phyloP scores from a whole-genome alignment of 2,888 invertebrate genomes.

The Zaprionus bogoriensis region DNA sequence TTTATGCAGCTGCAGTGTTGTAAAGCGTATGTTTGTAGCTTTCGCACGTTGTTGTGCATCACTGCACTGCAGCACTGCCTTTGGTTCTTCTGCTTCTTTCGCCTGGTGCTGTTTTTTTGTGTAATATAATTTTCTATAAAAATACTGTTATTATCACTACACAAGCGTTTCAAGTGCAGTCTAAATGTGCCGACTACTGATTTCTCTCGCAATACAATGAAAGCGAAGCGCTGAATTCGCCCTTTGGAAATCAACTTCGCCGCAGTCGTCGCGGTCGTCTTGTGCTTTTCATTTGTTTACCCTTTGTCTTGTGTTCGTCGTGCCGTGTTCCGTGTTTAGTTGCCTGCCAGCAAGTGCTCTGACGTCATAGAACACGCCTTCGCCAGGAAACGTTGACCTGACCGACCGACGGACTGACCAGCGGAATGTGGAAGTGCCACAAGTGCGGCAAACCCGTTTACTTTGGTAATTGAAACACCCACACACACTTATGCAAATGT shows the following conservation, averaged over 20 bases:
- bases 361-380: slow-evolving; percentile 56
- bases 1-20: slow-evolving; percentile 24
- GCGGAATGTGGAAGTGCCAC: slow-evolving; percentile 90
- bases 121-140: slow-evolving; percentile 56
- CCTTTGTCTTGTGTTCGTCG: slow-evolving; percentile 63
- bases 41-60: slow-evolving; percentile 12
- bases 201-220: slow-evolving; percentile 54
- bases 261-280: slow-evolving; percentile 36
- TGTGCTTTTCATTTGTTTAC: slow-evolving; percentile 63
- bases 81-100: slow-evolving; percentile 51
- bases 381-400: slow-evolving; percentile 53
- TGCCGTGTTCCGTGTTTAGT: slow-evolving; percentile 50
- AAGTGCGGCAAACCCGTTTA: slow-evolving; percentile 92
- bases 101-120: slow-evolving; percentile 64
- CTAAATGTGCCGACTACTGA: slow-evolving; percentile 23
- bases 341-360: slow-evolving; percentile 29
- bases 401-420: slow-evolving; percentile 35
- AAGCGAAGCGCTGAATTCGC: slow-evolving; percentile 25
- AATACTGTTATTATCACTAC: slow-evolving; percentile 41
- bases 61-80: slow-evolving; percentile 24
- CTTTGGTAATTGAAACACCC: slow-evolving; percentile 85
- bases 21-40: background rate
- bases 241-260: slow-evolving; percentile 12
- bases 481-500: slow-evolving; percentile 16
- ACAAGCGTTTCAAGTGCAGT: slow-evolving; percentile 14